Percentiles rank a stretch among this genome's conserved stretches.
Conservation (phyloP, 2,113 vertebrate species). For the Merops nubicus region DNA sequence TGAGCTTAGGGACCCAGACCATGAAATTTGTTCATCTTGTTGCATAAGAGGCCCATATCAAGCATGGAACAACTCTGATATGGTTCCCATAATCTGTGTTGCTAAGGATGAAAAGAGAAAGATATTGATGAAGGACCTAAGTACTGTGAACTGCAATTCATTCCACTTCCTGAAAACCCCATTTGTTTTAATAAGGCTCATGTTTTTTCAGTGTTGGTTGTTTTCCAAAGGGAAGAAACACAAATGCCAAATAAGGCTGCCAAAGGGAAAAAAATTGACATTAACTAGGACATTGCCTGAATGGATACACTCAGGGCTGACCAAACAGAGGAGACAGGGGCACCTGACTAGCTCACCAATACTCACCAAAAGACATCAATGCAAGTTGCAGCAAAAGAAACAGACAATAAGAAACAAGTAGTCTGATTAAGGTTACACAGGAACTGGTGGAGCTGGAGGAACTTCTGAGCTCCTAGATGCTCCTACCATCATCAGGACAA, state of each 20-base stretch:
- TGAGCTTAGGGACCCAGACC: neutral
- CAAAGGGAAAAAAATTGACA: neutral
- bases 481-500: neutral
- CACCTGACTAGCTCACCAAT: neutral
- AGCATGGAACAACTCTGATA: neutral
- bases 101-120: neutral
- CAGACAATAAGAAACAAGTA: neutral
- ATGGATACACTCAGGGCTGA: neutral
- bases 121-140: neutral
- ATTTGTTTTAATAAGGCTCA: neutral
- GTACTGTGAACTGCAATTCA: neutral
- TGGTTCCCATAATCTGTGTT: neutral
- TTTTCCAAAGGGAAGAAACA: neutral
- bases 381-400: neutral
- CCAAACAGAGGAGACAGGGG: neutral
- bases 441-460: neutral
- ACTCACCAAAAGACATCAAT: neutral
- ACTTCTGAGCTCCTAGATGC: neutral
- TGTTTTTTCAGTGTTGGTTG: neutral
- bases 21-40: neutral
- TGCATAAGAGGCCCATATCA: neutral
- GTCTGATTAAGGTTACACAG: rapidly evolving
- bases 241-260: neutral
- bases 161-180: neutral
- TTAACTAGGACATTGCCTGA: neutral